phyloP scores from a whole-genome alignment of 2,113 vertebrate genomes.

The Fulmarus glacialis region DNA sequence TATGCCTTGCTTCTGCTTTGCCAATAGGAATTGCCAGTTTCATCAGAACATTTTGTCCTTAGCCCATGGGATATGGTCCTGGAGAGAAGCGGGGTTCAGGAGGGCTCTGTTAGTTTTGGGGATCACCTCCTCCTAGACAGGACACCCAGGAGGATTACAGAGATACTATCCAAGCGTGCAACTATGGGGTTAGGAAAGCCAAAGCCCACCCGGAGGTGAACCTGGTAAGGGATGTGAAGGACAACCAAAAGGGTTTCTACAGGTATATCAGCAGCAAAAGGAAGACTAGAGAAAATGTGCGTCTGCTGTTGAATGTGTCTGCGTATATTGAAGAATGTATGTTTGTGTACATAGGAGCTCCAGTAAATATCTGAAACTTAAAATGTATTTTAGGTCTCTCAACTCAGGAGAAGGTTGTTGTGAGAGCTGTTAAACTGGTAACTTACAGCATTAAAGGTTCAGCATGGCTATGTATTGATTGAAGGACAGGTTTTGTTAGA shows the following conservation, averaged over 20 bases:
- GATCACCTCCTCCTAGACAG: background rate
- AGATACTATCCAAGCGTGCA: fast-evolving
- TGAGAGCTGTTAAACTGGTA: slow-evolving; percentile 53
- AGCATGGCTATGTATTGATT: slow-evolving; percentile 9
- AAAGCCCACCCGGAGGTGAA: background rate
- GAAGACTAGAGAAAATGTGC: fast-evolving
- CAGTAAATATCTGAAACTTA: background rate
- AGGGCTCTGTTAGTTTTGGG: background rate
- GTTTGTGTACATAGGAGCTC: background rate
- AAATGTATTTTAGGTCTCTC: background rate
- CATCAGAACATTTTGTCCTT: background rate
- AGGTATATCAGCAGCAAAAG: background rate
- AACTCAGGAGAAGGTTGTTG: slow-evolving; percentile 32
- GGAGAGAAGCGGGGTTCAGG: background rate
- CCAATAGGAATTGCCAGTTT: background rate
- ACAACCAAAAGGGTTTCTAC: background rate
- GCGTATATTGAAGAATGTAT: fast-evolving
- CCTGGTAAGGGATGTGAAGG: background rate
- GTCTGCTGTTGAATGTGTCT: background rate
- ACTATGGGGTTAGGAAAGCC: background rate
- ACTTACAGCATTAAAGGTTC: slow-evolving; percentile 50
- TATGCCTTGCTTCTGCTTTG: background rate
- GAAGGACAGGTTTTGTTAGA: slow-evolving; percentile 34
- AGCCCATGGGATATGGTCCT: background rate
- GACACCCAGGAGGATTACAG: background rate